Conservation (phyloP, 2,888 invertebrate species). For the Molorchus minor region DNA sequence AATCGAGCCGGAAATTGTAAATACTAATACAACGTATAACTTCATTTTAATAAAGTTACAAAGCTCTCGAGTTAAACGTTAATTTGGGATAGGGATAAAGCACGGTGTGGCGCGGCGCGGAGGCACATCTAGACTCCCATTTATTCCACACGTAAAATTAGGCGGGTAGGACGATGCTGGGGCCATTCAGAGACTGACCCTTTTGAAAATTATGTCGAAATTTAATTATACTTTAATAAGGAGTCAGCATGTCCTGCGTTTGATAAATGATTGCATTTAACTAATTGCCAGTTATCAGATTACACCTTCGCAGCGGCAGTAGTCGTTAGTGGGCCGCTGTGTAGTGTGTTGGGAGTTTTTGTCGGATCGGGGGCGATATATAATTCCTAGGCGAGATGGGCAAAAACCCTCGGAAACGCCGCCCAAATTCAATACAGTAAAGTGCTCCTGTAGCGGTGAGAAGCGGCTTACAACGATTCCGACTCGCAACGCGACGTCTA, state of each 20-base stretch:
- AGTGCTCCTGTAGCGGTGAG: constrained; percentile 57
- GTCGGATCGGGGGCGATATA: constrained; percentile 48
- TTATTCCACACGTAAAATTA: constrained; percentile 44
- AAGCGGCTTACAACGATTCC: constrained; percentile 47
- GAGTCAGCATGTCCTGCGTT: constrained; percentile 51
- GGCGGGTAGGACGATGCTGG: constrained; percentile 40
- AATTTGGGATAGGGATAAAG: constrained; percentile 38
- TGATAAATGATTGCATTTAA: constrained; percentile 63
- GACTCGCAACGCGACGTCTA: constrained; percentile 33
- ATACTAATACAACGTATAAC: constrained; percentile 5
- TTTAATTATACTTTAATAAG: constrained; percentile 62
- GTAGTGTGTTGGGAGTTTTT: constrained; percentile 39
- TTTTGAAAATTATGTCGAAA: constrained; percentile 59
- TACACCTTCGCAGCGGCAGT: constrained; percentile 54
- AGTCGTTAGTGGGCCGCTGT: constrained; percentile 41
- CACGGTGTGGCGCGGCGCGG: constrained; percentile 21
- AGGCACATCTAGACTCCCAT: constrained; percentile 40
- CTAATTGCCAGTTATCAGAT: constrained; percentile 62
- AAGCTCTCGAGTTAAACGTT: constrained; percentile 38
- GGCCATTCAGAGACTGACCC: constrained; percentile 52
- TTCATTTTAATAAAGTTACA: constrained; percentile 41
- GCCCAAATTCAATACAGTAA: constrained; percentile 64
- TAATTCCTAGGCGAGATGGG: constrained; percentile 47
- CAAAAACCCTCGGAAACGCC: constrained; percentile 58
- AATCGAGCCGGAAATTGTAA: no score